These are phyloP conservation scores for Hofmannophila pseudospretella DNA, from an alignment of 2,888 invertebrate genomes.

Conservation along the genomic window DNA sequence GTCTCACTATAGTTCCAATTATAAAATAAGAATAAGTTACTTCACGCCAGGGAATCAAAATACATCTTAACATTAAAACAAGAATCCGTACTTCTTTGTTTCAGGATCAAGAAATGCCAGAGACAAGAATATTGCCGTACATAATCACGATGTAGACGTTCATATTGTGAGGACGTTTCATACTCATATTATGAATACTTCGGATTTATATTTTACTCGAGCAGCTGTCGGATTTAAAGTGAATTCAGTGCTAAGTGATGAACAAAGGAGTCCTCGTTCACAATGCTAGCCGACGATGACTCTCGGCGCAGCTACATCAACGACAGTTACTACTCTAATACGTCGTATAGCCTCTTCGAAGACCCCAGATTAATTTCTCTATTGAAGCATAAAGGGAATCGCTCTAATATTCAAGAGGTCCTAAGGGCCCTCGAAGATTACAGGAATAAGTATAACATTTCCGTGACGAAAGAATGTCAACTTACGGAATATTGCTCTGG, in stretches of 20 bases:
- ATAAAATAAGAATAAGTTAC: too few relatives aligned
- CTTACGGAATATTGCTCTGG: slow-evolving; percentile 77
- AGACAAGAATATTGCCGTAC: neutral
- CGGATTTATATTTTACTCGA: neutral
- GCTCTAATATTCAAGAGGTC: slow-evolving; percentile 52
- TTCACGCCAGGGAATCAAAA: too few relatives aligned
- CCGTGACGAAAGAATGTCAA: slow-evolving; percentile 57
- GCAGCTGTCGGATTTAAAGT: neutral
- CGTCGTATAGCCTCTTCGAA: slow-evolving; percentile 45
- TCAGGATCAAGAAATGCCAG: neutral
- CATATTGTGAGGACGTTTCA: neutral
- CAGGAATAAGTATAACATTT: slow-evolving; percentile 56
- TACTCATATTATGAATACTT: too few relatives aligned
- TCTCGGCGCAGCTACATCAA: slow-evolving; percentile 29
- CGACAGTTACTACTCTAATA: slow-evolving; percentile 21
- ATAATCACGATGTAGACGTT: neutral
- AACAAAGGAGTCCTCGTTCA: slow-evolving; percentile 36
- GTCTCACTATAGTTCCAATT: too few relatives aligned
- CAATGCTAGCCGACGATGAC: slow-evolving; percentile 56
- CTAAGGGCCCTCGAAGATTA: slow-evolving; percentile 53
- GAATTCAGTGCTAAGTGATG: slow-evolving; percentile 39
- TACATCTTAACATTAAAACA: too few relatives aligned
- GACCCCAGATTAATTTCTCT: slow-evolving; percentile 52
- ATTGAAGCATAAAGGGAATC: slow-evolving; percentile 48
- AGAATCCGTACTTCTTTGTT: too few relatives aligned